phyloP scores from a whole-genome alignment of 2,888 invertebrate species.

The Trichogramma dendrolimi region DNA sequence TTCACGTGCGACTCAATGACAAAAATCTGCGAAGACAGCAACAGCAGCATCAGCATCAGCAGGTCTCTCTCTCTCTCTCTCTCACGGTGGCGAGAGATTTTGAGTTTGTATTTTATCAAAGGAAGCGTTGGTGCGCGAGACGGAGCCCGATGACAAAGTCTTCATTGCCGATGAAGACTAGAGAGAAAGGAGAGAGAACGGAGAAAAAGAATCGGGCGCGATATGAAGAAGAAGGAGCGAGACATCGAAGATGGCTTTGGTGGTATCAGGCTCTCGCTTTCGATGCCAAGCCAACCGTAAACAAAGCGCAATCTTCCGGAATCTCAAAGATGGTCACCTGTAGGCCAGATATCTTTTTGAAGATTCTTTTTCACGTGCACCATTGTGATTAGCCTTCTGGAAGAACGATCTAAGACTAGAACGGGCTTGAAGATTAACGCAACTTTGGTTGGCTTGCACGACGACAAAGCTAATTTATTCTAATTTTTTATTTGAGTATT shows the following conservation, averaged over 20 bases:
- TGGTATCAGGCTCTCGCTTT: slow-evolving; percentile 29
- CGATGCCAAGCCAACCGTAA: slow-evolving; percentile 39
- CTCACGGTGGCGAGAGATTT: slow-evolving; percentile 12
- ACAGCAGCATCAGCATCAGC: background rate
- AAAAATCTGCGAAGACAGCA: slow-evolving; percentile 25
- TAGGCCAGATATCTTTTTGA: slow-evolving; percentile 26
- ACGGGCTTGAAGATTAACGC: too few species aligned
- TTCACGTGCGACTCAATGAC: slow-evolving; percentile 21
- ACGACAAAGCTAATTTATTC: too few species aligned
- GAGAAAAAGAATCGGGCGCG: slow-evolving; percentile 24
- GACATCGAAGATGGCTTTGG: slow-evolving; percentile 21
- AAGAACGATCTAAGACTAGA: slow-evolving; percentile 35
- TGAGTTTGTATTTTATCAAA: slow-evolving; percentile 34
- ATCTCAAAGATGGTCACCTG: slow-evolving; percentile 42
- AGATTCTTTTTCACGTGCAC: slow-evolving; percentile 17
- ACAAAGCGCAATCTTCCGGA: slow-evolving; percentile 45
- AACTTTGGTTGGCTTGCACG: too few species aligned
- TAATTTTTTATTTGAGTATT: too few species aligned
- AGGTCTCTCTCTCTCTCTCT: background rate
- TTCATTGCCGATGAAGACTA: slow-evolving; percentile 28
- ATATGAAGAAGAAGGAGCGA: slow-evolving; percentile 22
- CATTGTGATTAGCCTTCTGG: slow-evolving; percentile 36
- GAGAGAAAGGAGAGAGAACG: slow-evolving; percentile 17
- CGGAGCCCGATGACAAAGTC: slow-evolving; percentile 36
- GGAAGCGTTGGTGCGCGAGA: slow-evolving; percentile 41